Conservation (phyloP, 2,113 vertebrate genomes). For the Calyptommatus sinebrachiatus region DNA sequence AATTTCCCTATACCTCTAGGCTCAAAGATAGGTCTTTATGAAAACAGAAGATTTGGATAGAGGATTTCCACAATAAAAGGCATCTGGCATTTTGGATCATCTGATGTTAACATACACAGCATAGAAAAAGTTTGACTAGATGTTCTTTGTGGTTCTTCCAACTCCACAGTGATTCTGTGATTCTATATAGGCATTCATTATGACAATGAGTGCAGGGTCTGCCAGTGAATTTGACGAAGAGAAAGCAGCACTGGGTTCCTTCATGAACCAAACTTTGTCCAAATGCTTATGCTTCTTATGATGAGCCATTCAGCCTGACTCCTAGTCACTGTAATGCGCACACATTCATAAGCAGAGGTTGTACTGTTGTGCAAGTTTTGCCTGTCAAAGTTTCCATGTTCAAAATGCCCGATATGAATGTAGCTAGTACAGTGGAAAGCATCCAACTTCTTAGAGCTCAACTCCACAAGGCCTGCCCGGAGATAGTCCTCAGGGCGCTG, state of each 20-base stretch:
- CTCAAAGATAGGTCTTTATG: background rate
- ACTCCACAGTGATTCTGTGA: too few species aligned
- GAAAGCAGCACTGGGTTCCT: background rate
- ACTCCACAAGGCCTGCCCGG: slow-evolving; percentile 66
- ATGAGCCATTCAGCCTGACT: slow-evolving; percentile 77
- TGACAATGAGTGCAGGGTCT: background rate
- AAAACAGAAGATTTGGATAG: too few species aligned
- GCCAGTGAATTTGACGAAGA: background rate
- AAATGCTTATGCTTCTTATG: slow-evolving; percentile 75
- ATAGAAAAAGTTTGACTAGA: too few species aligned
- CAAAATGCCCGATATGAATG: slow-evolving; percentile 64
- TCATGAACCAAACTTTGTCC: slow-evolving; percentile 39
- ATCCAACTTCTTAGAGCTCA: slow-evolving; percentile 50
- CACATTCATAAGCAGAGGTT: slow-evolving; percentile 58
- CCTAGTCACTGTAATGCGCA: slow-evolving; percentile 74
- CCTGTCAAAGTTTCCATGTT: slow-evolving; percentile 71
- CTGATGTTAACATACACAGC: too few species aligned
- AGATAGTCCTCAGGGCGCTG: slow-evolving; percentile 61
- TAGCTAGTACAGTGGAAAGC: slow-evolving; percentile 67
- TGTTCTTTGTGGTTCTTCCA: too few species aligned
- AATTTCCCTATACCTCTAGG: background rate
- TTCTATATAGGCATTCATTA: background rate
- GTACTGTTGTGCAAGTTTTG: slow-evolving; percentile 57
- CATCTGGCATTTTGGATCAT: background rate
- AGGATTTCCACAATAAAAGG: too few species aligned